A percentile compares a stretch with the other conserved stretches of the same genome.
Evolutionary conservation across 2,113 vertebrate species (phyloP).

Genomic region (Hiodon tergisus): DNA sequence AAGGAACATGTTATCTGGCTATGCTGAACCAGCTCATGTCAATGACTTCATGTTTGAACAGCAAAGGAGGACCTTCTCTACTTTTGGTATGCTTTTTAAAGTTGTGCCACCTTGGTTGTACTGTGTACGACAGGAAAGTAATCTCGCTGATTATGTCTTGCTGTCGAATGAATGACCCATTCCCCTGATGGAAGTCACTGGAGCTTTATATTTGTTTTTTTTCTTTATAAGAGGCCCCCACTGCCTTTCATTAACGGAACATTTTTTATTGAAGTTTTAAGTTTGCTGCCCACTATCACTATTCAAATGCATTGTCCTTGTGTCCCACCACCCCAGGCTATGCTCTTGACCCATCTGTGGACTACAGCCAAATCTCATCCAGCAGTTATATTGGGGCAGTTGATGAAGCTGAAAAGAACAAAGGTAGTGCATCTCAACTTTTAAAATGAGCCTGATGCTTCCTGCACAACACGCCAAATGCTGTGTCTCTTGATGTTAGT

Average conservation of each 20-base stretch:
- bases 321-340: constrained; percentile 66
- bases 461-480: background rate
- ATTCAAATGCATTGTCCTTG: constrained; percentile 12
- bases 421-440: constrained; percentile 67
- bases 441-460: background rate
- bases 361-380: constrained; percentile 69
- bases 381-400: constrained; percentile 85
- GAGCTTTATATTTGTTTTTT: too few species aligned
- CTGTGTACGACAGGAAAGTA: background rate
- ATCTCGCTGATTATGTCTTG: too few species aligned
- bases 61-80: constrained; percentile 92
- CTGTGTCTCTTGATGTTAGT: too few species aligned
- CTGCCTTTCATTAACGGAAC: too few species aligned
- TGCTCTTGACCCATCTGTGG: constrained; percentile 90
- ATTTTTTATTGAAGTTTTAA: background rate
- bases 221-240: too few species aligned
- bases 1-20: constrained; percentile 96
- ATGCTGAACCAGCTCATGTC: constrained; percentile 89
- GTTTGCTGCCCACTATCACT: background rate
- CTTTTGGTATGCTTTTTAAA: constrained; percentile 71
- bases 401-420: constrained; percentile 95
- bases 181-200: too few species aligned
- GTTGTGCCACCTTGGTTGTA: background rate
- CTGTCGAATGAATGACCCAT: too few species aligned
- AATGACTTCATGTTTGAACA: constrained; percentile 99